phyloP scores from a whole-genome alignment of 1,140 invertebrate species.

The Belonocnema kinseyi region DNA sequence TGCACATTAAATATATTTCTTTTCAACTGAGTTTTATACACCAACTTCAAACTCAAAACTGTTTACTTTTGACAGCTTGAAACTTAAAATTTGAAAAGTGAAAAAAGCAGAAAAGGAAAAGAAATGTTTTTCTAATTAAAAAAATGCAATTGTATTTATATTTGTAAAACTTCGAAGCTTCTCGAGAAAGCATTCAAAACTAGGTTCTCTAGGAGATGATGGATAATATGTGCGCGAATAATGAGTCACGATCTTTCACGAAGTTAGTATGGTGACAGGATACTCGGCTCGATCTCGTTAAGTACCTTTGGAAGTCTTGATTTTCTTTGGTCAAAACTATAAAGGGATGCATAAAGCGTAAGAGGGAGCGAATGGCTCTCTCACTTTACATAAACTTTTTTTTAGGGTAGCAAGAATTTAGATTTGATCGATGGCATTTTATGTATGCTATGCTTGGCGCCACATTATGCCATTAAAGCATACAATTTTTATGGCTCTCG shows the following conservation, averaged over 20 bases:
- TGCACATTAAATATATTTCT: too few relatives aligned
- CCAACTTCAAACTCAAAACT: too few relatives aligned
- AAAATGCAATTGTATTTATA: too few relatives aligned
- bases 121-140: too few relatives aligned
- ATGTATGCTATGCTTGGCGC: conserved; percentile 1
- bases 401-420: neutral
- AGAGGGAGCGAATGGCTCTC: conserved; percentile 10
- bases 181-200: too few relatives aligned
- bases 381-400: conserved; percentile 31
- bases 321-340: conserved; percentile 19
- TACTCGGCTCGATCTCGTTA: neutral
- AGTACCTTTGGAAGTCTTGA: conserved; percentile 3
- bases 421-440: conserved; percentile 34
- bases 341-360: neutral
- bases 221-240: neutral
- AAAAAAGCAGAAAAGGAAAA: too few relatives aligned
- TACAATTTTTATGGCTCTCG: neutral
- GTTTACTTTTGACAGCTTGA: too few relatives aligned
- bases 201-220: neutral
- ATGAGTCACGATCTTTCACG: conserved; percentile 12
- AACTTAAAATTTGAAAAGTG: too few relatives aligned
- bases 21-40: too few relatives aligned
- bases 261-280: conserved; percentile 10
- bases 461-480: conserved; percentile 9
- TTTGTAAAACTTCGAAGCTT: too few relatives aligned